Base-by-base conservation (phyloP, 2,797 vertebrate species). In the Spatula versicolor region DNA sequence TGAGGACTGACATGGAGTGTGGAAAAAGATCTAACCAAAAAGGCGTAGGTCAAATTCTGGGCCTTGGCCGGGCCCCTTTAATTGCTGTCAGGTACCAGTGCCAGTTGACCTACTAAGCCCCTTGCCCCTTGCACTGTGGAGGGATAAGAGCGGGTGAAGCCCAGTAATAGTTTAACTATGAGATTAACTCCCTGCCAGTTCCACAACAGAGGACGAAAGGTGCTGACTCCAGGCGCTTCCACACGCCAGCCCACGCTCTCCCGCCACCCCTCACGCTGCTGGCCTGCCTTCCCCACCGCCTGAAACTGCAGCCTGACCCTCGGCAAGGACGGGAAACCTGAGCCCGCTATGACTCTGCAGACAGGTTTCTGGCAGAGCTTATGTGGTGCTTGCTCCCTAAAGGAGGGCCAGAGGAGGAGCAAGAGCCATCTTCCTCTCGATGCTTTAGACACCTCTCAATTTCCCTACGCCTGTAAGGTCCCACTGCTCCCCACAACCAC, bases 121-220 rank as follows among this genome's bases (percentile, higher is more conserved):
- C 92, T 95, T 97, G 95, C 90, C 95, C 96, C 90, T 97, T 97
- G 96, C 74, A 85, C 96, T 67, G 54, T 90, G 93, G 64, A 86
- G 93, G 95, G 93, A 76, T 94, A 97, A 96, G 71, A 88, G 83
- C 80, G 79, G 86, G 92, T 78, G 93, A 88, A 93, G 82, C 46
- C 60, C 96, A 71, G 96, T 97, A 96, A 97, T 68, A 96, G 86
- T 97, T 97, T 97, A 97, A 97, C 96, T 86, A 95, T 7, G 20
- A 91, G 85, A 90, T 94, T 92, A 96, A 93, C 88, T 82, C 80
- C 92, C 80, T 83, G 88, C 73, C 88, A 89, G 50, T 83, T 92
- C 71, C 95, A 90, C 37, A 90, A 94, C 93, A 96, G 88, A 83
- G 30, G 82, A 90, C 5, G 15, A 93, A 92, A 39, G 43, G 74